phyloP scores from a whole-genome alignment of 1,140 invertebrate genomes.

The Tetragnatha versicolor region DNA sequence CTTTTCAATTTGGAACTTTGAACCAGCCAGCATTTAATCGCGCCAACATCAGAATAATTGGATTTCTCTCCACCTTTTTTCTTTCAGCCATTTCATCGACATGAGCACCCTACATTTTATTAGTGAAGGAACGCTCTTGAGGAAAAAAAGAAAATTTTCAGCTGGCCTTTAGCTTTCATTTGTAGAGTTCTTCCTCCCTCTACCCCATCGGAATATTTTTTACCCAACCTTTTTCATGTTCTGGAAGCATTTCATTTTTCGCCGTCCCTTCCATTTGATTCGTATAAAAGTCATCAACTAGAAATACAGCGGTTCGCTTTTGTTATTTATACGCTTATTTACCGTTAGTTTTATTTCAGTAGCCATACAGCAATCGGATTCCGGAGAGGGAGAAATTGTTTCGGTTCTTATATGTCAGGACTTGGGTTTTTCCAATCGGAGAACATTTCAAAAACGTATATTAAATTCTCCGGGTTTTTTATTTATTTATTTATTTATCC shows the following conservation, averaged over 20 bases:
- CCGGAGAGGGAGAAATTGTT: neutral
- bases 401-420: neutral
- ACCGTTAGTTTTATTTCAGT: neutral
- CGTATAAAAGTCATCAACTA: constrained; percentile 49
- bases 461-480: constrained; percentile 21
- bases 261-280: constrained; percentile 26
- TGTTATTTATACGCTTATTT: constrained; percentile 39
- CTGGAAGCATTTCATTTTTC: neutral
- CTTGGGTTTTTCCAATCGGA: neutral
- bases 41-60: constrained; percentile 36
- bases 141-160: neutral
- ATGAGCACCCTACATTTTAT: constrained; percentile 41
- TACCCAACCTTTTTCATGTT: constrained; percentile 20
- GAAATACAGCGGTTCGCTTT: constrained; percentile 30
- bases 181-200: neutral
- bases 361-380: constrained; percentile 12
- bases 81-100: constrained; percentile 28
- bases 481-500: neutral
- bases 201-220: constrained; percentile 26
- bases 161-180: no score
- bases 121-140: constrained; percentile 7
- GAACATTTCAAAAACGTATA: constrained; percentile 5
- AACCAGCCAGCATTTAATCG: constrained; percentile 40
- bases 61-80: constrained; percentile 8
- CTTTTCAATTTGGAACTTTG: constrained; percentile 51